Evolutionary conservation across 2,888 invertebrate genomes (phyloP), one percentile per base, ranked within the genome.

Genomic region (Trichogramma evanescens): DNA sequence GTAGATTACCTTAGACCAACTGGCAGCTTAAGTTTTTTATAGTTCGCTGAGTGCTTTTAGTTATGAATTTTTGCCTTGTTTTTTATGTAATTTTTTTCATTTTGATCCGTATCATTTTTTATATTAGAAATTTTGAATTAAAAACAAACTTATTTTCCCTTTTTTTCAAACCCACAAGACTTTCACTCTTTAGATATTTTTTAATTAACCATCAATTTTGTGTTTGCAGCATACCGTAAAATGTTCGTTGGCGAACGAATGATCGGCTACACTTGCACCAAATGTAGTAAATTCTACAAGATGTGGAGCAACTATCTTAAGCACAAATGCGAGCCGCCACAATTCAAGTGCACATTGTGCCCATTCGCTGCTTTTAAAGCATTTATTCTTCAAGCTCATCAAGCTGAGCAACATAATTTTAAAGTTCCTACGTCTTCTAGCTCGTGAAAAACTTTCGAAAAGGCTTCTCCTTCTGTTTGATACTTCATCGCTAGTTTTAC

Each of bases 301-400:
- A 78, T 78, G 78, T 78, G 78, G 78, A 78, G 77, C 71, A 78
- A 78, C 72, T 78, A 77, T 66, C 66, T 78, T 70, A 77, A 78
- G 67, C 77, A 78, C 71, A 78, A 78, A 66, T 78, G 77, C 67
- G 77, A 78, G 66, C 77, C 77, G 26, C 77, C 77, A 41, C 76
- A 78, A 62, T 78, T 74, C 74, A 77, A 78, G 69, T 78, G 77
- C 60, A 67, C 74, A 13, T 67, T 78, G 52, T 78, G 77, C 59
- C 77, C 77, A 61, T 78, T 78, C 65, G 77, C 77, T 13, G 77
- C 77, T 7, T 78, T 78, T 71, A 78, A 78, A 67, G 75, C 77
- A 50, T 78, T 78, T 71, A 77, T 78, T 58, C 71, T 77, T n/a
- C 77, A 77, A 63, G 78, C 78, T n/a, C 78, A 78, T 64, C 78